Conservation (phyloP, 2,797 vertebrate genomes). For the Monodelphis domestica region DNA sequence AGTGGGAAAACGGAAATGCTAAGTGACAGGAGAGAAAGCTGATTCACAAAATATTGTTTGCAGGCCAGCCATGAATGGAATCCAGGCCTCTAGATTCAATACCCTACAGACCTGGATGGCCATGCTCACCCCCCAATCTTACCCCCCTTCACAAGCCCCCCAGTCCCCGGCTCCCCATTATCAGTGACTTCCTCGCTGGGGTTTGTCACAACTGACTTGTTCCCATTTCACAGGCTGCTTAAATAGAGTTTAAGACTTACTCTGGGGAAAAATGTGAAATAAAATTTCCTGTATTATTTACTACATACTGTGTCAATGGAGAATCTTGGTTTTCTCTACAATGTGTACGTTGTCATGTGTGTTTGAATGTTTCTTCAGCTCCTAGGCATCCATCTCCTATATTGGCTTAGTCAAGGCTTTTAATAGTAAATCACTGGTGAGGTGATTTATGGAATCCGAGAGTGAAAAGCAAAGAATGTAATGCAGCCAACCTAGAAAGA, state of each 20-base stretch:
- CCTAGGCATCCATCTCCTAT: background rate
- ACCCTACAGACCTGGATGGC: background rate
- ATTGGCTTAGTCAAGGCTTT: background rate
- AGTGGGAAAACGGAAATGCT: background rate
- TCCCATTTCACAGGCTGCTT: background rate
- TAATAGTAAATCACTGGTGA: background rate
- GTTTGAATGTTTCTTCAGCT: background rate
- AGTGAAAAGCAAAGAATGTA: background rate
- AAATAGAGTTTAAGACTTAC: background rate
- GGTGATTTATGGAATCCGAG: background rate
- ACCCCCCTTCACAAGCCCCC: background rate
- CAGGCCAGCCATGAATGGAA: background rate
- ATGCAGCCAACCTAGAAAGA: background rate
- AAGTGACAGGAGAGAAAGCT: background rate
- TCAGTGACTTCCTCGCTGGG: no score
- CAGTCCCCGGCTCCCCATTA: background rate
- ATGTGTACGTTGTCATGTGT: background rate
- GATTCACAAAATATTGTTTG: background rate
- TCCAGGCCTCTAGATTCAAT: background rate
- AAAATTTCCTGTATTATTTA: background rate
- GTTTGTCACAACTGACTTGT: no score
- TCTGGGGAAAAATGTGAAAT: background rate
- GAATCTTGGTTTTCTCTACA: background rate
- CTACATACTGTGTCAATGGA: background rate
- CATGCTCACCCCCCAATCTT: background rate